Evolutionary conservation across 2,113 vertebrate genomes (phyloP), one percentile per base, ranked within the genome.

Genomic region (Hippocampus zosterae): DNA sequence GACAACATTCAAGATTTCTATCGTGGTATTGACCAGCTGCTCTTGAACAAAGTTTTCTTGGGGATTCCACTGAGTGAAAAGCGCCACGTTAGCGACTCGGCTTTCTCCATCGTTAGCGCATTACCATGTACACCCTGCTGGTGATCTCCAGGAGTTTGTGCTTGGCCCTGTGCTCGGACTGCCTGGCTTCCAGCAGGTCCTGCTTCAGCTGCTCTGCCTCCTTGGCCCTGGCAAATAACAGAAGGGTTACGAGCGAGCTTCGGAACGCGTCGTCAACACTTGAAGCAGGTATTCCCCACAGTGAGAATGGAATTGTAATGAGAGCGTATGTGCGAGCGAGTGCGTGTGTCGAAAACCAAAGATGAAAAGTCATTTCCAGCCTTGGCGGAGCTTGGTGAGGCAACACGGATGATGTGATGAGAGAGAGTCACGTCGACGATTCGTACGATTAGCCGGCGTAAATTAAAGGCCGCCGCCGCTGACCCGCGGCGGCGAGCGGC

Each of bases 161-260:
- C 56, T 95, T 96, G 0, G 93, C 94, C 87, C 93, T 91, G 40
- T 91, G 88, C 75, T 96, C 95, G 0, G 95, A 93, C 29, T 96
- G 94, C 69, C 94, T 94, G 41, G 95, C 95, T 74, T 96, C 95
- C 98, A 37, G 0, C 87, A 98, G 92, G 81, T 96, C 94, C 78
- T 96, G 94, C 57, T 95, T 96, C 77, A 96, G 90, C 73, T 95
- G 94, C 75, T 97, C 95, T 0, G 94, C 93, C 74, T 97, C 95
- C 82, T 98, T 96, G 2, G 7, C 2, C 33, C 33, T 37, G 33
- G 0, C 33, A 37, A 37, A 37, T 6, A 37, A 37, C 33, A 37
- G 33, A 37, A 37, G 33, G 33, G 33, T 37, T 37, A 37, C 5
- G 33, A 37, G 33, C 33, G 33, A 37, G 5, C 33, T 37, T 37